Evolutionary conservation across 1,140 invertebrate genomes (phyloP), one percentile per base, ranked within the genome.

Genomic region (Pantala flavescens): DNA sequence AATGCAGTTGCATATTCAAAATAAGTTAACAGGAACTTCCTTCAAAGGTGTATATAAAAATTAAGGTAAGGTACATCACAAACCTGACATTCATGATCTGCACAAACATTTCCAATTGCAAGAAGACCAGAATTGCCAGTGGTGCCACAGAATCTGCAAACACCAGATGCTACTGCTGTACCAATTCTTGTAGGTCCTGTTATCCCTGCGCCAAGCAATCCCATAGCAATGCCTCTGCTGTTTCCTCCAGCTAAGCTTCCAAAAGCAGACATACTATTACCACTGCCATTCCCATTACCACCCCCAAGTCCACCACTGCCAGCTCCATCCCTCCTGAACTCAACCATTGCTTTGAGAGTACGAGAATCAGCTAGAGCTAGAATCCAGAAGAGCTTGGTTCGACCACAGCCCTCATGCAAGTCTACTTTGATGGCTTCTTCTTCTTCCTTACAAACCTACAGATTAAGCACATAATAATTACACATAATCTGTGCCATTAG

Each of bases 381-480:
- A 0, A 98, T 85, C 96, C 96, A 98, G 81, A 97, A 98, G 1
- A 98, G 84, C 81, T 98, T 98, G 0, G 93, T 96, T 72, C 96
- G 86, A 0, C 96, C 96, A 81, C 96, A 98, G 0, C 96, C 95
- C 83, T 98, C 96, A 81, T 98, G 96, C 14, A 98, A 86, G 82
- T 98, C 96, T 0, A 98, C 94, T 75, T 95, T 88, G 71, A 95
- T 93, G 0, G 95, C 93, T 81, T 96, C 94, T 81, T 97, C 94
- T 80, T 98, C 95, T 80, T 98, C 95, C 83, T 97, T 97, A 81
- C 96, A 98, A 0, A 96, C 90, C 83, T 87, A 77, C 21, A 78
- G 24, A 76, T 7, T 21, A 7, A 63, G 3, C 23, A 75, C 28
- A 71, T n/a, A 74, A n/a, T 9, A 36, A 36, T 23, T 28, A 43